phyloP scores from a whole-genome alignment of 2,797 vertebrate species.

The Eulemur mongoz region DNA sequence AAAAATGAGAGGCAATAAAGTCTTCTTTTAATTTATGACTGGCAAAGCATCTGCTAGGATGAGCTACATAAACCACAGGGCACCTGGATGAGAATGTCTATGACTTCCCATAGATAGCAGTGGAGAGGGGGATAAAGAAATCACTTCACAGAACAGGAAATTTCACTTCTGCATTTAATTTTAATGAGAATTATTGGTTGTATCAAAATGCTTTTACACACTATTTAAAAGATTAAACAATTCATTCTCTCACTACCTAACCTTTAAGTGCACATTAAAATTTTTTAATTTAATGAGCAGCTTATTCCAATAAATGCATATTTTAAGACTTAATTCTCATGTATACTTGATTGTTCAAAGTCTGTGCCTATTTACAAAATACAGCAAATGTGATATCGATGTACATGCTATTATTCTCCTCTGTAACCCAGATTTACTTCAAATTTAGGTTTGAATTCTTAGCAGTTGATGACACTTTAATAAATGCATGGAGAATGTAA shows the following conservation, averaged over 20 bases:
- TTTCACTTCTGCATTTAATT: background rate
- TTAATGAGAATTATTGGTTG: background rate
- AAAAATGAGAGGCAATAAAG: conserved; percentile 78
- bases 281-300: background rate
- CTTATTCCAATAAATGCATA: background rate
- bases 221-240: conserved; percentile 25
- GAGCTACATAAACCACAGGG: conserved; percentile 71
- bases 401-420: background rate
- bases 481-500: background rate
- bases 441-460: conserved; percentile 8
- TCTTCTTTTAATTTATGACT: conserved; percentile 77
- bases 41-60: conserved; percentile 76
- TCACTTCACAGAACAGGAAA: background rate
- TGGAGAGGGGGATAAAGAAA: background rate
- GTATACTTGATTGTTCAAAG: background rate
- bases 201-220: background rate
- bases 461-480: background rate
- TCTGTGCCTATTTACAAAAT: background rate
- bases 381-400: background rate
- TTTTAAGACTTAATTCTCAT: background rate
- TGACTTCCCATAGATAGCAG: background rate
- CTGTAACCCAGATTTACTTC: background rate
- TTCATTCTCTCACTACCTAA: background rate
- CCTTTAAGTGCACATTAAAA: background rate
- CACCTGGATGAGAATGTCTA: background rate